Evolutionary conservation across 2,888 invertebrate species (phyloP).

Genomic region (Drosophila colorata): DNA sequence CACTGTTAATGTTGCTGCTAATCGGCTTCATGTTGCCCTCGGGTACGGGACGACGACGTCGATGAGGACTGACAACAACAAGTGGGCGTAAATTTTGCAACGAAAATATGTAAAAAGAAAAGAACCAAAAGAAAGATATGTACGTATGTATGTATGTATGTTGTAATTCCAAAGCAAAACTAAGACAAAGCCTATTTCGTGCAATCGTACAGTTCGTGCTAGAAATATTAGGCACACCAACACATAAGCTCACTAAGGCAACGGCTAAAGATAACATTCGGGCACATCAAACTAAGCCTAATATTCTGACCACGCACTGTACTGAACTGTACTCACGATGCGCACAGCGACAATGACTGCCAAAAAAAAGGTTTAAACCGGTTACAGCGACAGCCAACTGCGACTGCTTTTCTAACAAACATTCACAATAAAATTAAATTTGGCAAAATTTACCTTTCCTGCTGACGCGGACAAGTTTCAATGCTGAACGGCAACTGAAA

Average conservation of each 20-base stretch:
- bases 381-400: constrained; percentile 24
- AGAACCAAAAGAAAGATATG: constrained; percentile 59
- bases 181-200: constrained; percentile 27
- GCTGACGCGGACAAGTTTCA: constrained; percentile 67
- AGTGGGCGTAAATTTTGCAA: constrained; percentile 63
- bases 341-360: background rate
- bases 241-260: background rate
- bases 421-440: constrained; percentile 20
- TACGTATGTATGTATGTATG: constrained; percentile 34
- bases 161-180: constrained; percentile 37
- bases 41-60: constrained; percentile 21
- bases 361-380: constrained; percentile 43
- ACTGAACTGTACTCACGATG: constrained; percentile 13
- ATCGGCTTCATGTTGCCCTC: constrained; percentile 61
- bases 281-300: background rate
- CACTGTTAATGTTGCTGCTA: constrained; percentile 64
- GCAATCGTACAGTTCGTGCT: constrained; percentile 14
- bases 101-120: constrained; percentile 58
- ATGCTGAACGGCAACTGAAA: constrained; percentile 64
- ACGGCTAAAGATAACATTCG: background rate
- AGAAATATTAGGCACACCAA: constrained; percentile 21
- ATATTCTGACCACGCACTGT: constrained; percentile 40
- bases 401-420: constrained; percentile 25
- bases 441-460: constrained; percentile 47
- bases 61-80: constrained; percentile 52